Conservation (phyloP, 2,888 invertebrate species). For the Blomia tropicalis region DNA sequence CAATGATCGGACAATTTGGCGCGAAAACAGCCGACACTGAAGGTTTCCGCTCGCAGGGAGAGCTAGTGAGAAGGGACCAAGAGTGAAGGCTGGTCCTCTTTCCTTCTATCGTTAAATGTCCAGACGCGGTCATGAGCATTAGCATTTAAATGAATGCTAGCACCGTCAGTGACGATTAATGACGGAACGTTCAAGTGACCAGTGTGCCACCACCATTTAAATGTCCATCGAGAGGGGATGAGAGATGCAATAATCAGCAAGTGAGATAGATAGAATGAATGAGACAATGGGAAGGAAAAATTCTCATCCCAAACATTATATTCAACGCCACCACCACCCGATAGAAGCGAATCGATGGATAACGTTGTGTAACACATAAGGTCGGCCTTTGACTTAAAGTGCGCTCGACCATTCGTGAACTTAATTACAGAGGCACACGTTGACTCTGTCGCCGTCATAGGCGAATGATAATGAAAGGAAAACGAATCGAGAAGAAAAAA, state of each 20-base stretch:
- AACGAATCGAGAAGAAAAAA: not conserved
- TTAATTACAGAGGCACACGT: not conserved
- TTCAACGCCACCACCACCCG: not conserved
- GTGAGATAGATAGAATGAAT: not conserved
- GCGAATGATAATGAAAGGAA: not conserved
- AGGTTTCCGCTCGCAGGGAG: too few relatives aligned
- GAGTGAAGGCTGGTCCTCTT: not conserved
- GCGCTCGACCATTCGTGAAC: too few relatives aligned
- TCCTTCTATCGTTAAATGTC: not conserved
- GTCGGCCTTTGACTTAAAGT: too few relatives aligned
- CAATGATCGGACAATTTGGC: not conserved
- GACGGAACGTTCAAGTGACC: too few relatives aligned
- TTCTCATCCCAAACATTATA: too few relatives aligned
- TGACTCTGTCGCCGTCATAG: too few relatives aligned
- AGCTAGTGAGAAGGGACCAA: conserved; percentile 5
- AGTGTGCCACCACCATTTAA: not conserved
- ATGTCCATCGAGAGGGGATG: not conserved
- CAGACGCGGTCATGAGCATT: not conserved
- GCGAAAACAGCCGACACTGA: not conserved
- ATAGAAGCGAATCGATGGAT: too few relatives aligned
- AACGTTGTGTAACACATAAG: too few relatives aligned
- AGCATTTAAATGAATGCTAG: conserved; percentile 12
- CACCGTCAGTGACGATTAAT: too few relatives aligned
- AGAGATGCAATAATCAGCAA: not conserved
- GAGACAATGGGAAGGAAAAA: not conserved